Conservation (phyloP, 2,888 invertebrate genomes). For the Yponomeuta plumbellus region DNA sequence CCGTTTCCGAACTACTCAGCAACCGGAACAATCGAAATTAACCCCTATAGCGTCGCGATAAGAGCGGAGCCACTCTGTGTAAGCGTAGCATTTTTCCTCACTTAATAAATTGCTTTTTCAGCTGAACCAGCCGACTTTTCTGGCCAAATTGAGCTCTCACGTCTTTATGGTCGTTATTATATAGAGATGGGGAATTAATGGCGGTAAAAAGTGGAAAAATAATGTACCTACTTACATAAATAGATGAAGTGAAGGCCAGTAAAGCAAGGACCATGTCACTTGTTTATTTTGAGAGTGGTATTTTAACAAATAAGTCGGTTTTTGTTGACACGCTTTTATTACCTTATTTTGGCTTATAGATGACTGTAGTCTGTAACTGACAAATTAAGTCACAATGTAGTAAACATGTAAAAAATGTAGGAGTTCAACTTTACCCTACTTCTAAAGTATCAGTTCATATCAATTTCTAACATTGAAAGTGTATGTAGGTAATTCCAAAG, state of each 20-base stretch:
- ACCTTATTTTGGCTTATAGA: too few relatives aligned
- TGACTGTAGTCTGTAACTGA: too few relatives aligned
- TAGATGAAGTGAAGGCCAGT: not conserved
- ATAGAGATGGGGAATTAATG: constrained; percentile 20
- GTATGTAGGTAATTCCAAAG: too few relatives aligned
- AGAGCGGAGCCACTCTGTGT: not conserved
- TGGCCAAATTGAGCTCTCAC: constrained; percentile 27
- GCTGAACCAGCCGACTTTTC: constrained; percentile 27
- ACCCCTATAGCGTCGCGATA: not conserved
- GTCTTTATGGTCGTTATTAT: constrained; percentile 18
- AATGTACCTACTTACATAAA: constrained; percentile 2
- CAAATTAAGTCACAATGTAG: too few relatives aligned
- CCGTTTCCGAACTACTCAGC: constrained; percentile 7
- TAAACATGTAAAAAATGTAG: too few relatives aligned
- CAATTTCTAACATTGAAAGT: too few relatives aligned
- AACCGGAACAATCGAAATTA: not conserved
- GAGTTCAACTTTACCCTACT: too few relatives aligned
- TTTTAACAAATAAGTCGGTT: too few relatives aligned
- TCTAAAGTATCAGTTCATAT: too few relatives aligned
- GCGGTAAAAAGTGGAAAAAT: constrained; percentile 8
- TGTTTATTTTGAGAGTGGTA: too few relatives aligned
- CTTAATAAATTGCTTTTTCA: constrained; percentile 30
- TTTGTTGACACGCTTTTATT: too few relatives aligned
- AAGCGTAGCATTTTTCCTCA: constrained; percentile 17
- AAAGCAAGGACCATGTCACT: not conserved